Percentiles rank a stretch among this genome's conserved stretches.
These are phyloP conservation scores for Holocentrus rufus DNA, from an alignment of 2,797 vertebrate genomes.

Conservation along the genomic window DNA sequence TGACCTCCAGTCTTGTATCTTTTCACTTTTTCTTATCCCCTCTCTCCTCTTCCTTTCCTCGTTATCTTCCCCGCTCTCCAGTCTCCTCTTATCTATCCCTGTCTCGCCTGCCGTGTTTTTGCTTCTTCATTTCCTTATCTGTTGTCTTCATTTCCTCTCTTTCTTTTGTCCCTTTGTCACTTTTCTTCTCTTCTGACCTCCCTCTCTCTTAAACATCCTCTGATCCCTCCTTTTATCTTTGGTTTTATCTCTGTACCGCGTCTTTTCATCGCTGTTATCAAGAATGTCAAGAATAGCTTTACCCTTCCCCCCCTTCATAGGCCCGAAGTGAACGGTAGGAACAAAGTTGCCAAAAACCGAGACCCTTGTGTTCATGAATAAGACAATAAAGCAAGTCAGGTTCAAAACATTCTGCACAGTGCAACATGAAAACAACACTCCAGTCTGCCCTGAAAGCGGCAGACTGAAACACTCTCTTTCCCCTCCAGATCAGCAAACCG, in stretches of 20 bases:
- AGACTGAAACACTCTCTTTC: too few relatives aligned
- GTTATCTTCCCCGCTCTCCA: conserved; percentile 29
- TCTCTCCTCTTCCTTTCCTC: conserved; percentile 19
- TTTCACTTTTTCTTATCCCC: conserved; percentile 12
- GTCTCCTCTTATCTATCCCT: conserved; percentile 24
- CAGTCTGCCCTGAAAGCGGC: too few relatives aligned
- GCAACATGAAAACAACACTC: too few relatives aligned
- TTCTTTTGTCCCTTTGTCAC: conserved; percentile 24
- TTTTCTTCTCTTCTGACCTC: conserved; percentile 13
- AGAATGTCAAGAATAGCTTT: too few relatives aligned
- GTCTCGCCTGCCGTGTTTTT: conserved; percentile 16
- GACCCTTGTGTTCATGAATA: too few relatives aligned
- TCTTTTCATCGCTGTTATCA: conserved; percentile 1
- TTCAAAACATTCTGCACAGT: too few relatives aligned
- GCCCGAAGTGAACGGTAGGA: too few relatives aligned
- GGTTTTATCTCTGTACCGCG: conserved; percentile 1
- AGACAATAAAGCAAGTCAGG: too few relatives aligned
- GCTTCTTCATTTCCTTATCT: conserved; percentile 34
- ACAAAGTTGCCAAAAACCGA: too few relatives aligned
- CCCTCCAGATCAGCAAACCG: not conserved
- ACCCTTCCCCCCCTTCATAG: not conserved
- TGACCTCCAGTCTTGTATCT: conserved; percentile 28
- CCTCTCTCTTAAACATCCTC: conserved; percentile 2
- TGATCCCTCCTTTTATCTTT: conserved; percentile 16
- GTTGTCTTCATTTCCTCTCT: conserved; percentile 26